Evolutionary conservation across 2,888 invertebrate species (phyloP).

Genomic region (Stenchaetothrips biformis): DNA sequence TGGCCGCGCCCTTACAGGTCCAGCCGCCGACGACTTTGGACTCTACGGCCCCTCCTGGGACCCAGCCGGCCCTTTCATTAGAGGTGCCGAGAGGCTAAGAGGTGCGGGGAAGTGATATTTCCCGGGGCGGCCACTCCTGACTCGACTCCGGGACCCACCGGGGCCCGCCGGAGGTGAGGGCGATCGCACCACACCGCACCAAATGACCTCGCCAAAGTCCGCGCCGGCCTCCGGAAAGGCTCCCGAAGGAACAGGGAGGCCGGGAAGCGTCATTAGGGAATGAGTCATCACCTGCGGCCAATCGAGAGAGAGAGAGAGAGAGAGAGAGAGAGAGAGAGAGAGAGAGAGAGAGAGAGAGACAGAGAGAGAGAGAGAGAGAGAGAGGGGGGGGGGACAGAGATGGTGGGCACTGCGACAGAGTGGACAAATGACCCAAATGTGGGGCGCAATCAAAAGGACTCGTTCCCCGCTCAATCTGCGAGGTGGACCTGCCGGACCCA

Average conservation of each 20-base stretch:
- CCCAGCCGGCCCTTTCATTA: not conserved
- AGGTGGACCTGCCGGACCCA: too few species aligned
- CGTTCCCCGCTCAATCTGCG: not conserved
- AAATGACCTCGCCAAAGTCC: not conserved
- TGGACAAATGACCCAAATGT: not conserved
- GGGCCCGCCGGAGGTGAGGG: not conserved
- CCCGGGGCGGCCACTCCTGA: not conserved
- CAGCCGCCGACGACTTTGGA: too few species aligned
- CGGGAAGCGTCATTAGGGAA: constrained; percentile 7
- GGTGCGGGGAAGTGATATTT: not conserved
- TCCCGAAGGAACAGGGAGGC: not conserved
- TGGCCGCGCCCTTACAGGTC: too few species aligned
- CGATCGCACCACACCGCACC: not conserved
- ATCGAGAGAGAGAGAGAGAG: not conserved
- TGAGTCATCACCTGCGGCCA: constrained; percentile 22
- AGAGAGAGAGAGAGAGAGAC: not conserved
- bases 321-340: too few species aligned
- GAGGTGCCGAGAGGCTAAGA: not conserved
- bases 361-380: too few species aligned
- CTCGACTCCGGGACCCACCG: not conserved
- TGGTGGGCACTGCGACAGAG: not conserved
- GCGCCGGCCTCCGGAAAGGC: too few species aligned
- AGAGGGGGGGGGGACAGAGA: not conserved
- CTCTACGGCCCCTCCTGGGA: not conserved
- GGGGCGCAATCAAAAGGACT: constrained; percentile 16